A percentile compares a stretch with the other conserved stretches of the same genome.
phyloP scores from a whole-genome alignment of 1,140 invertebrate genomes.

The Zaprionus ornatus region DNA sequence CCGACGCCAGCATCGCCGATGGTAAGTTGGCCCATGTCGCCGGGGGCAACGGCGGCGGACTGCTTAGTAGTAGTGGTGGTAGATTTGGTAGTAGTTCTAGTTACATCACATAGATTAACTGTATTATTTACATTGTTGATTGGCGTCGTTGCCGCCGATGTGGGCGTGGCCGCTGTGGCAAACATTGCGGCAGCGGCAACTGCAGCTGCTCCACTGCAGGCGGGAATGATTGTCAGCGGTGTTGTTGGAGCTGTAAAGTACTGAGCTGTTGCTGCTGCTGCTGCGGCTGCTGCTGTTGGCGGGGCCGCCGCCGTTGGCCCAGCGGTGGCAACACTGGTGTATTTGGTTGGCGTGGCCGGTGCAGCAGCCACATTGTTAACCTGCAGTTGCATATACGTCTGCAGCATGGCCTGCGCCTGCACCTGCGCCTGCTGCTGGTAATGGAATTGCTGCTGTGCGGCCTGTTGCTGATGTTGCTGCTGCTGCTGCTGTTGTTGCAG shows the following conservation, averaged over 20 bases:
- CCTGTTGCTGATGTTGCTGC: slow-evolving; percentile 57
- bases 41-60: slow-evolving; percentile 57
- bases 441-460: slow-evolving; percentile 71
- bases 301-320: slow-evolving; percentile 30
- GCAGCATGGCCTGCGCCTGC: slow-evolving; percentile 76
- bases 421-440: slow-evolving; percentile 66
- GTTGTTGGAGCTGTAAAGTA: slow-evolving; percentile 74
- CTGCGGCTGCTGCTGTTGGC: slow-evolving; percentile 60
- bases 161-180: slow-evolving; percentile 71
- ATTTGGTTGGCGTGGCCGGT: slow-evolving; percentile 72
- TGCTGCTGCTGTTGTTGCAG: slow-evolving; percentile 53
- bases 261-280: slow-evolving; percentile 44
- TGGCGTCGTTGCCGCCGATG: slow-evolving; percentile 76
- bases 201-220: slow-evolving; percentile 65
- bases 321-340: slow-evolving; percentile 33
- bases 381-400: slow-evolving; percentile 81
- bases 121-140: slow-evolving; percentile 82
- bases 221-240: slow-evolving; percentile 75
- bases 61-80: slow-evolving; percentile 79
- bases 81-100: slow-evolving; percentile 82
- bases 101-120: slow-evolving; percentile 83
- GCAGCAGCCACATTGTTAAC: slow-evolving; percentile 72
- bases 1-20: slow-evolving; percentile 21
- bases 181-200: slow-evolving; percentile 71
- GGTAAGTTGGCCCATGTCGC: slow-evolving; percentile 20